Base-by-base conservation (phyloP, 2,888 invertebrate species). In the Mechanitis messenoides region DNA sequence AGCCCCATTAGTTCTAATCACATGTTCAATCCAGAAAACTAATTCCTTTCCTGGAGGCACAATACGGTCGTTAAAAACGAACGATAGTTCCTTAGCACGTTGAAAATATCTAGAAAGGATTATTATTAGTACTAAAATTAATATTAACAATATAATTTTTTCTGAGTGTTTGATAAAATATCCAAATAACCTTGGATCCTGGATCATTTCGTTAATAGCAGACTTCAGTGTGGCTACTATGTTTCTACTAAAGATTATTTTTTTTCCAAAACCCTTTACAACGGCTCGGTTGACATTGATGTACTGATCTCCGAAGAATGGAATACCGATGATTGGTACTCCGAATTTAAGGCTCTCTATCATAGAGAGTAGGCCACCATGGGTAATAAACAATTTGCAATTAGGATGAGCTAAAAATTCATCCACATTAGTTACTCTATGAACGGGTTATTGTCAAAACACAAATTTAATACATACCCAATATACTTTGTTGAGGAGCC, bases 1-100 rank as follows among this genome's bases (percentile, higher is more conserved):
- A 0, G 84, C 83, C 0, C 85, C 84, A 0, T 68, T 53, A 2
- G 84, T 84, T 28, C 67, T 67, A 3, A 78, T 69, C 6, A 82
- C 83, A 63, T 85, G 82, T 53, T 78, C 75, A 2, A 82, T 76
- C 83, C 84, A 85, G 66, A 79, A 77, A 3, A 76, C 74, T 35
- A 84, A 45, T 56, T 78, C 79, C 0, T 69, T 68, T 2, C 73
- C 77, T 0, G 84, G 80, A 1, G 73, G 61, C 12, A 68, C 53
- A 2, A 77, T 74, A 11, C 79, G 74, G 58, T 83, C 74, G 67
- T 83, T 81, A 66, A 79, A 81, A 1, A 81, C 72, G 5, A 67
- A 45, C 0, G 83, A 84, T 2, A 80, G 62, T 11, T 80, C 78
- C 55, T 78, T 76, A 1, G 70, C 78, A 38, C 64, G 76, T 45